Base-by-base conservation (phyloP, 2,888 invertebrate species). In the Epistrophella euchroma region DNA sequence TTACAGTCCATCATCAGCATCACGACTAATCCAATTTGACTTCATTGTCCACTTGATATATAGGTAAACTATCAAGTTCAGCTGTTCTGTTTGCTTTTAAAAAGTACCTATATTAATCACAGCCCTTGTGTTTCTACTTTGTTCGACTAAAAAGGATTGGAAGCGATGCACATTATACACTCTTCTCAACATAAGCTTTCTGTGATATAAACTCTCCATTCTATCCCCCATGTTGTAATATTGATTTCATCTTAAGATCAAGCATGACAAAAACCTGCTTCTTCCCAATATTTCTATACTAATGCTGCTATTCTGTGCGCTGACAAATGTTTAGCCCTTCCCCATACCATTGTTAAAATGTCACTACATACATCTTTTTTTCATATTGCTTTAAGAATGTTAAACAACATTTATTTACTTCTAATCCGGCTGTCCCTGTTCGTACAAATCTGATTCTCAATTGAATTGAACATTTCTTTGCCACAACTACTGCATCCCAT, bases 371-470 rank as follows among this genome's bases (percentile, higher is more conserved):
- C 22, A 62, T 74, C 28, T 40, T 64, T 76, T 35, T 56, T 19
- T 37, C 55, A 68, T 35, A 45, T 19, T 60, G 37, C 81, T 77
- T 81, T 66, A 71, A 17, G 13, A 50, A 70, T 81, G 68, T 70
- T 76, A 62, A 77, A 70, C 81, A 85, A 52, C 73, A 85, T 85
- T 76, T 72, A 81, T 86, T 82, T 70, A 56, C 45, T 62, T 82
- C 74, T 86, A 82, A 82, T 82, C 86, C 81, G 45, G 28, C 56
- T 86, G 86, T 86, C 82, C 56, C 58, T 32, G 71, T 73, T 85
- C 9, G 62, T 68, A 81, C 77, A 82, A 86, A 86, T 82, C 82
- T 82, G 58, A 71, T 58, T 50, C 62, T 66, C 71, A 66, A 74
- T 77, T 74, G 77, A 64, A 81, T 70, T 81, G 60, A 56, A 47